A percentile compares a stretch with the other conserved stretches of the same genome.
Evolutionary conservation across 2,113 vertebrate species (phyloP).

Genomic region (Gallinago paraguaiae): DNA sequence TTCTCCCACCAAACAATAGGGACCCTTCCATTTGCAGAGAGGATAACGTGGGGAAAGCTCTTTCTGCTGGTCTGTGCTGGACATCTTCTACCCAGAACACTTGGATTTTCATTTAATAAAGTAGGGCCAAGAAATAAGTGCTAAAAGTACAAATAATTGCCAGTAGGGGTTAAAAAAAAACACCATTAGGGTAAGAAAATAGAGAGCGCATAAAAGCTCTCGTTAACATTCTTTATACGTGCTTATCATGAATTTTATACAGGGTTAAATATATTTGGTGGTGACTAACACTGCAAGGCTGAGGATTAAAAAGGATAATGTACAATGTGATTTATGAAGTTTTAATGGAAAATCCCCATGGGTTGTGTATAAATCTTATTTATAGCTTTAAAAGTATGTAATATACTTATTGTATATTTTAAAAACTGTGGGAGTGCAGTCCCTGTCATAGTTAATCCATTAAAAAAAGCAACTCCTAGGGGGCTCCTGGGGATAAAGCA

Average conservation of each 20-base stretch:
- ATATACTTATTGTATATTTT: slow-evolving; percentile 75
- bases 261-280: slow-evolving; percentile 69
- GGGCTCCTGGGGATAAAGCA: slow-evolving; percentile 42
- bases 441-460: slow-evolving; percentile 73
- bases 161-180: background rate
- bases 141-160: slow-evolving; percentile 17
- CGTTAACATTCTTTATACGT: slow-evolving; percentile 37
- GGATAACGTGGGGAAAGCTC: background rate
- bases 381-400: slow-evolving; percentile 75
- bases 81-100: background rate
- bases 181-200: background rate
- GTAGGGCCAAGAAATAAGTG: background rate
- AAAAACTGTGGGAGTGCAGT: slow-evolving; percentile 69
- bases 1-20: background rate
- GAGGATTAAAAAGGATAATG: slow-evolving; percentile 74
- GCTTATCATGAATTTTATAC: slow-evolving; percentile 55
- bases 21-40: background rate
- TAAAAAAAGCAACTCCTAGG: slow-evolving; percentile 60
- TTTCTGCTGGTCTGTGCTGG: background rate
- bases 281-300: slow-evolving; percentile 55
- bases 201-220: slow-evolving; percentile 36
- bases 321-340: slow-evolving; percentile 75
- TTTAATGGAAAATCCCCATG: slow-evolving; percentile 80
- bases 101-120: background rate
- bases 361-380: slow-evolving; percentile 79